These are phyloP conservation scores for Drosophila nigrodunni DNA, from an alignment of 1,140 invertebrate genomes.

Conservation along the genomic window DNA sequence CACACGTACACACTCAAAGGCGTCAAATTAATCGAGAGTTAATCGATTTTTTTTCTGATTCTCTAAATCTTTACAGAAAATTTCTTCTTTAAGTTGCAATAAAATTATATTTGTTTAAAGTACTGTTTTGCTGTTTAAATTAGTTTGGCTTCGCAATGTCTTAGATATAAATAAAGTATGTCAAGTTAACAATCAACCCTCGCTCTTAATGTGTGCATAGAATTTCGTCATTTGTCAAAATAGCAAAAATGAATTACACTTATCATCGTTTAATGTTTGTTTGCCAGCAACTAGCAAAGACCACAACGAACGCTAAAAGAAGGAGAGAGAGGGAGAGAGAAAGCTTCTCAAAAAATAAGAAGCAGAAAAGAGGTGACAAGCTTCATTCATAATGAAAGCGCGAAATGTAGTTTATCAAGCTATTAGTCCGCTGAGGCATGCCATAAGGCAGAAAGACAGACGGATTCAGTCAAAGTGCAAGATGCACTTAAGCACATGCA, in stretches of 20 bases:
- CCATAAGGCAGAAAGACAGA: slow-evolving; percentile 35
- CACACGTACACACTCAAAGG: background rate
- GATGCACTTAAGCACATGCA: slow-evolving; percentile 60
- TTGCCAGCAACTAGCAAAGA: too few relatives aligned
- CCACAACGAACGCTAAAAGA: background rate
- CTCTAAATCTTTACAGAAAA: too few relatives aligned
- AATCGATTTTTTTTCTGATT: slow-evolving; percentile 2
- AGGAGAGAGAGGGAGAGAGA: background rate
- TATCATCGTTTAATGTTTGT: slow-evolving; percentile 41
- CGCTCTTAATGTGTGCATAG: background rate
- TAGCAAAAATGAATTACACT: slow-evolving; percentile 19
- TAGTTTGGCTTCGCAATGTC: background rate
- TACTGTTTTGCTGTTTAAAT: too few relatives aligned
- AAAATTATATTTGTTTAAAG: too few relatives aligned
- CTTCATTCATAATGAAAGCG: slow-evolving; percentile 59
- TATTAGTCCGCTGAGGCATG: slow-evolving; percentile 63
- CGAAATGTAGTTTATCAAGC: slow-evolving; percentile 69
- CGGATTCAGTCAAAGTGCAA: slow-evolving; percentile 59
- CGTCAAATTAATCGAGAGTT: slow-evolving; percentile 1
- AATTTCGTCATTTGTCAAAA: background rate
- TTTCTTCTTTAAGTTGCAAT: too few relatives aligned
- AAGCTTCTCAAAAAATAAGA: too few relatives aligned
- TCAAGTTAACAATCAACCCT: background rate
- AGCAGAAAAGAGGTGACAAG: background rate
- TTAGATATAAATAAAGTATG: too few relatives aligned